A percentile compares a stretch with the other conserved stretches of the same genome.
phyloP scores from a whole-genome alignment of 2,797 vertebrate genomes.

The Sebastolobus alascanus region DNA sequence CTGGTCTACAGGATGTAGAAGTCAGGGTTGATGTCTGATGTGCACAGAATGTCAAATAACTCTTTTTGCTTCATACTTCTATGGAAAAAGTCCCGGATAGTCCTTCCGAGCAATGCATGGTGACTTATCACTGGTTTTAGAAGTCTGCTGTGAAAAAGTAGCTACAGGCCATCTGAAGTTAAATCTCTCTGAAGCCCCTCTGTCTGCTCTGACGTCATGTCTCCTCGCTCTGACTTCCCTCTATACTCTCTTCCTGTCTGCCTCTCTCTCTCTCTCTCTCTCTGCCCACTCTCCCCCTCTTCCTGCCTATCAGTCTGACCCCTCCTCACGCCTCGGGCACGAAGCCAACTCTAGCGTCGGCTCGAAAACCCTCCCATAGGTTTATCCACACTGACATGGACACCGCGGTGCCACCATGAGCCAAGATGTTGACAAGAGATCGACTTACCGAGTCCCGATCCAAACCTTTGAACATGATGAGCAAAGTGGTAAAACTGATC shows the following conservation, averaged over 20 bases:
- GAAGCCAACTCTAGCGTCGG: conserved; percentile 54
- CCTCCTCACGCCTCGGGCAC: conserved; percentile 40
- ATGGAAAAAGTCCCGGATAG: background rate
- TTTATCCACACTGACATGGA: conserved; percentile 58
- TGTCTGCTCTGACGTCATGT: conserved; percentile 61
- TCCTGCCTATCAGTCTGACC: conserved; percentile 20
- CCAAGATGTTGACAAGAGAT: conserved; percentile 31
- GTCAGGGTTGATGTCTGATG: background rate
- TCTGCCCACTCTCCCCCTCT: conserved; percentile 9
- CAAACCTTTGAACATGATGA: conserved; percentile 30
- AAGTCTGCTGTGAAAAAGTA: conserved; percentile 5
- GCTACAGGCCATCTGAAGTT: conserved; percentile 24
- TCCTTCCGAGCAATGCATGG: background rate
- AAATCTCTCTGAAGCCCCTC: conserved; percentile 36
- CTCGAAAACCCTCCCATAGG: conserved; percentile 57
- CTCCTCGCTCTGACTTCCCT: conserved; percentile 47
- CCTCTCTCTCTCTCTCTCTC: conserved; percentile 29
- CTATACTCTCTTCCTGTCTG: conserved; percentile 63
- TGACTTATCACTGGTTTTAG: background rate
- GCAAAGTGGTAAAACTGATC: conserved; percentile 28
- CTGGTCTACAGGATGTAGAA: background rate
- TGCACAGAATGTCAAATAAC: background rate
- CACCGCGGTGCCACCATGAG: conserved; percentile 38
- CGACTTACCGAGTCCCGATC: conserved; percentile 4
- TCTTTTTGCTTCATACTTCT: background rate